Evolutionary conservation across 2,113 vertebrate genomes (phyloP).

Genomic region (Calidris pugnax): DNA sequence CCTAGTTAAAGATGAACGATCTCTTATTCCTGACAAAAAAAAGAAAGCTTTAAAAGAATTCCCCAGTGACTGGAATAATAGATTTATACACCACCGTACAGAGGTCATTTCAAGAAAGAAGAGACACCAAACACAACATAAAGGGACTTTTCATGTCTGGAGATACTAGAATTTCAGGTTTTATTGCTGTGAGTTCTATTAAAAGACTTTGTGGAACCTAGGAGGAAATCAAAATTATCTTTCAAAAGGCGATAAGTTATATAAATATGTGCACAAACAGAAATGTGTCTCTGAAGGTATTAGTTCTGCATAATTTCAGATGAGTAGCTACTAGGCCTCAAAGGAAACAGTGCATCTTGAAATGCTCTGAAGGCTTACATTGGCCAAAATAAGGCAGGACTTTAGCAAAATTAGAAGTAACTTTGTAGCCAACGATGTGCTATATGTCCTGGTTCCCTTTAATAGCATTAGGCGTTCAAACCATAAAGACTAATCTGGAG

Average conservation of each 20-base stretch:
- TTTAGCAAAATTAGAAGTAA: slow-evolving; percentile 60
- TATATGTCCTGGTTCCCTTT: slow-evolving; percentile 72
- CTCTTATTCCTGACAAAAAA: slow-evolving; percentile 60
- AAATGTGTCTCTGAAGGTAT: slow-evolving; percentile 66
- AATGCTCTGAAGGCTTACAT: slow-evolving; percentile 38
- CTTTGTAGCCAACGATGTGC: slow-evolving; percentile 67
- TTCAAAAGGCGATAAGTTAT: slow-evolving; percentile 46
- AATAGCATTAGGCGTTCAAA: slow-evolving; percentile 75
- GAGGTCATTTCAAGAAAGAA: slow-evolving; percentile 77
- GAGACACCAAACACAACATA: slow-evolving; percentile 40
- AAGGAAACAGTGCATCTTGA: slow-evolving; percentile 57
- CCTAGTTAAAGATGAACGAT: slow-evolving; percentile 77
- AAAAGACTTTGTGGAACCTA: slow-evolving; percentile 51
- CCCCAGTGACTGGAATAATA: slow-evolving; percentile 65
- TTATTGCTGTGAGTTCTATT: slow-evolving; percentile 35
- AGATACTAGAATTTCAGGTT: slow-evolving; percentile 63
- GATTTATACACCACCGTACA: slow-evolving; percentile 62
- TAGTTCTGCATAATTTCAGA: slow-evolving; percentile 64
- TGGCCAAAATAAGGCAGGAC: slow-evolving; percentile 53
- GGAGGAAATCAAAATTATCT: slow-evolving; percentile 57
- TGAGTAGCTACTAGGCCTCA: slow-evolving; percentile 56
- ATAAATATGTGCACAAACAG: slow-evolving; percentile 64
- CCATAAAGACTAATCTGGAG: slow-evolving; percentile 76
- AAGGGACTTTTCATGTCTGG: slow-evolving; percentile 53
- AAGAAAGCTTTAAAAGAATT: slow-evolving; percentile 61